Evolutionary conservation across 2,797 vertebrate genomes (phyloP).

Genomic region (Tauraco hartlaubi): DNA sequence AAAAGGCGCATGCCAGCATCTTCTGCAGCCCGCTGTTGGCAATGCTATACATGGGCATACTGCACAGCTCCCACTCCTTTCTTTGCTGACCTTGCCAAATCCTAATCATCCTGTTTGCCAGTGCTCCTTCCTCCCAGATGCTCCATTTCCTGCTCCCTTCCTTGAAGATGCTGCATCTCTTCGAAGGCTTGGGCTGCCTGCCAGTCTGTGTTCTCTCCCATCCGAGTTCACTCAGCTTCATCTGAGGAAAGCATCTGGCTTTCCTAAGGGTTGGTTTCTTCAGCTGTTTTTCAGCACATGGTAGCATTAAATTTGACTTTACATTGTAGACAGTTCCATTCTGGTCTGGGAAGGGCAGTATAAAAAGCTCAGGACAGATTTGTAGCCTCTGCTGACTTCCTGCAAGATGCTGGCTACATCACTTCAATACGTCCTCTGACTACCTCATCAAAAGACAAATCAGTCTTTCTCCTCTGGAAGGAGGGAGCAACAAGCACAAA

Average conservation of each 20-base stretch:
- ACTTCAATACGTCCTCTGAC: not conserved
- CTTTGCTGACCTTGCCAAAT: conserved; percentile 21
- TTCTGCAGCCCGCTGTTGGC: not conserved
- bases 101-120: conserved; percentile 33
- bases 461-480: not conserved
- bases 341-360: not conserved
- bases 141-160: conserved; percentile 31
- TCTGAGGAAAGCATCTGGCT: conserved; percentile 4
- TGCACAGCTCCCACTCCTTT: not conserved
- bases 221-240: not conserved
- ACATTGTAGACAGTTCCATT: not conserved
- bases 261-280: not conserved
- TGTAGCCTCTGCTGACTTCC: not conserved
- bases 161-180: conserved; percentile 11
- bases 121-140: conserved; percentile 19
- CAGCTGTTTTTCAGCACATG: not conserved
- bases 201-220: not conserved
- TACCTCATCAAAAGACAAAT: not conserved
- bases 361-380: not conserved
- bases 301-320: not conserved
- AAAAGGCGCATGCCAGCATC: not conserved
- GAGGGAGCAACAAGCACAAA: not conserved
- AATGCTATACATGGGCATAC: not conserved
- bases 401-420: not conserved
- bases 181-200: not conserved